Evolutionary conservation across 2,113 vertebrate genomes (phyloP).

Genomic region (Notarius lentiginosus): DNA sequence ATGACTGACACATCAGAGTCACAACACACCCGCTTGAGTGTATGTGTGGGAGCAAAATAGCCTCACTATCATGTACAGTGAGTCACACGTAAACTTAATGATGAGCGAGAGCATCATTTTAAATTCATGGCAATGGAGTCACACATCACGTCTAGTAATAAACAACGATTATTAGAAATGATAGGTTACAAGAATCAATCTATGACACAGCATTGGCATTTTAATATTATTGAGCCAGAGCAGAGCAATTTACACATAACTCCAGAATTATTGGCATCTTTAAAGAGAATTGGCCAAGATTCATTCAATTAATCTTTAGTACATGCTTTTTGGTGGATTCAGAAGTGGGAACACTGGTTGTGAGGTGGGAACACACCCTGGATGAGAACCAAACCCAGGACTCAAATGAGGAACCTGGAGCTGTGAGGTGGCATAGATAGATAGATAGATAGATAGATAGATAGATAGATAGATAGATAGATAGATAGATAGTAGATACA

Average conservation of each 20-base stretch:
- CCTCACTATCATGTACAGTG: neutral
- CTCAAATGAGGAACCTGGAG: no score
- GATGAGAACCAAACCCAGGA: neutral
- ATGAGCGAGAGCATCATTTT: slow-evolving; percentile 5
- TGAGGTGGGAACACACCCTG: neutral
- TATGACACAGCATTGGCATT: neutral
- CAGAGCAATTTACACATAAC: neutral
- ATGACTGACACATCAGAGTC: neutral
- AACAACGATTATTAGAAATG: neutral
- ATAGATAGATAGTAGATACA: no score
- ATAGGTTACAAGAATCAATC: neutral
- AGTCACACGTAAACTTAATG: slow-evolving; percentile 7
- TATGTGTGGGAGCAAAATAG: slow-evolving; percentile 1
- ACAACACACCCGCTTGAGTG: neutral
- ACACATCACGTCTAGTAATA: neutral
- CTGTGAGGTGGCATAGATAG: no score
- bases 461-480: no score
- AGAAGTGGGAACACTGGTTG: no score
- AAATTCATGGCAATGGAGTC: neutral
- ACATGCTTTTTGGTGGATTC: neutral
- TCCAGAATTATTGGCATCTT: neutral
- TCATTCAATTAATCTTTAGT: neutral
- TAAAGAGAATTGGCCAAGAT: neutral
- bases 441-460: no score
- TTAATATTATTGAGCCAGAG: neutral